phyloP scores from a whole-genome alignment of 2,888 invertebrate genomes.

The Capitulum mitella region DNA sequence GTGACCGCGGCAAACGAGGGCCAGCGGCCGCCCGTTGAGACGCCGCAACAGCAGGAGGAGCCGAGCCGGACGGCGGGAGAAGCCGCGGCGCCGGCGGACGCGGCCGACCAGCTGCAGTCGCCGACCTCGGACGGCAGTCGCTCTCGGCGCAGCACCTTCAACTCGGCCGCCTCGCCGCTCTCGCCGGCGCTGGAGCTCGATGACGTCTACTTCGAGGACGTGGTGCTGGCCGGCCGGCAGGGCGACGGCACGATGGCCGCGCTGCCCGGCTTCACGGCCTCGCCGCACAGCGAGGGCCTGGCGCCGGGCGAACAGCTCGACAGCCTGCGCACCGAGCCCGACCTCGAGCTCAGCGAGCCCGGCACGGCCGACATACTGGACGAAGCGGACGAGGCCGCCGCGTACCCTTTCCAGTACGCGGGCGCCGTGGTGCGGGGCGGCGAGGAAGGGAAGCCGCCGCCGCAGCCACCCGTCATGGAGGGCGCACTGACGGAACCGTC shows the following conservation, averaged over 20 bases:
- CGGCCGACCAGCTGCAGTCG: background rate
- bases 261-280: constrained; percentile 23
- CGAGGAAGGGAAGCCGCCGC: too few relatives aligned
- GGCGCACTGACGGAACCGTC: too few relatives aligned
- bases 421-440: background rate
- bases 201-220: constrained; percentile 25
- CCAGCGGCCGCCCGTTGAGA: too few relatives aligned
- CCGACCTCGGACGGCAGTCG: background rate
- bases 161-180: constrained; percentile 8
- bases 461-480: too few relatives aligned
- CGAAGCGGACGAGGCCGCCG: background rate
- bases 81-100: too few relatives aligned
- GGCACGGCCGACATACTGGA: constrained; percentile 1
- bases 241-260: constrained; percentile 23
- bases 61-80: too few relatives aligned
- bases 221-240: constrained; percentile 12
- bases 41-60: too few relatives aligned
- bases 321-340: constrained; percentile 22
- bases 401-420: background rate
- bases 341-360: constrained; percentile 17
- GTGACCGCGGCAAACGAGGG: background rate
- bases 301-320: constrained; percentile 19
- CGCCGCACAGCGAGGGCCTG: constrained; percentile 14
- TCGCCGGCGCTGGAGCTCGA: constrained; percentile 17
- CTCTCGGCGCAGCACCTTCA: constrained; percentile 3